Conservation (phyloP, 2,113 vertebrate genomes). For the Uria aalge region DNA sequence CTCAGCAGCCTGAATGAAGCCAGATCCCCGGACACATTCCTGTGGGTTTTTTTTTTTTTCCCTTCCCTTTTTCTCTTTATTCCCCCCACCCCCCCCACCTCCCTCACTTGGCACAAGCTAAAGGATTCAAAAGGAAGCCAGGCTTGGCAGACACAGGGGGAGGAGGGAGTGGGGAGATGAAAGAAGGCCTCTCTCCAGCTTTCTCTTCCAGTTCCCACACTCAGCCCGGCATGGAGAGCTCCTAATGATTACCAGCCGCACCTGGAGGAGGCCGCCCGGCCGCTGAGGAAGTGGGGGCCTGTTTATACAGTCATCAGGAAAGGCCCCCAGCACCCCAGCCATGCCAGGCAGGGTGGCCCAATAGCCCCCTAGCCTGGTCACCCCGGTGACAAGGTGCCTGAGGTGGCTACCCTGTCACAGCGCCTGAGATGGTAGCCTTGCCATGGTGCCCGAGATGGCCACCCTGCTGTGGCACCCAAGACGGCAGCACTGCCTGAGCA, state of each 20-base stretch:
- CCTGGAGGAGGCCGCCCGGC: slow-evolving; percentile 37
- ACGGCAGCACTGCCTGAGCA: no score
- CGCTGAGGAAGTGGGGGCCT: not conserved
- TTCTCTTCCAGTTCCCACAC: slow-evolving; percentile 67
- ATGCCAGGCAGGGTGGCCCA: rapidly evolving
- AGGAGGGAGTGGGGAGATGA: slow-evolving; percentile 63
- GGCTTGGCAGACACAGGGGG: slow-evolving; percentile 51
- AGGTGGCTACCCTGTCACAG: not conserved
- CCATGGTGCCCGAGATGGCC: not conserved
- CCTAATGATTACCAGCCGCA: slow-evolving; percentile 66
- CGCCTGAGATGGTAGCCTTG: not conserved
- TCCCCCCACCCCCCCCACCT: not conserved
- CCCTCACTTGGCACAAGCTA: slow-evolving; percentile 50
- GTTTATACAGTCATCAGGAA: not conserved
- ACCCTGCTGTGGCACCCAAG: not conserved
- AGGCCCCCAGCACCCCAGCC: rapidly evolving
- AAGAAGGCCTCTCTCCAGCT: slow-evolving; percentile 62
- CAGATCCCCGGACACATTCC: slow-evolving; percentile 64
- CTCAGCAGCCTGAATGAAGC: slow-evolving; percentile 47
- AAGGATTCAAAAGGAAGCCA: slow-evolving; percentile 65
- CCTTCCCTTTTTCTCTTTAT: not conserved
- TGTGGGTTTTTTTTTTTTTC: not conserved
- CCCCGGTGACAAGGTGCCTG: not conserved
- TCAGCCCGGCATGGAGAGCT: not conserved
- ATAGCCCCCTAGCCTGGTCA: not conserved